Evolutionary conservation across 2,797 vertebrate genomes (phyloP), one percentile per base, ranked within the genome.

Genomic region (Argya squamiceps): DNA sequence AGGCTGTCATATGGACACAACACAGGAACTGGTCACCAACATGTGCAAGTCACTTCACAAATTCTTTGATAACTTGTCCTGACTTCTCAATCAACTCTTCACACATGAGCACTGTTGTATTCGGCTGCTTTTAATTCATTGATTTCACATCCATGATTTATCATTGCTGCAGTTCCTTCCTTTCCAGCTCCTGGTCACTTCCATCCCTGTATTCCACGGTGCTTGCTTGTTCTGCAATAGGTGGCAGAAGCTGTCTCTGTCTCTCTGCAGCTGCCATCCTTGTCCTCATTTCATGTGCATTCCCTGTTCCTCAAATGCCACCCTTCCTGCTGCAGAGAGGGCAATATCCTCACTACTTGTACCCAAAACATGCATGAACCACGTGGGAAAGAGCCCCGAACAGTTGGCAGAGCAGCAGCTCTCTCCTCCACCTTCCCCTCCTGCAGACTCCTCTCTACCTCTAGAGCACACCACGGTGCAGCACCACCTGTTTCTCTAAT

Each of bases 361-460:
- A 55, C 3, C 20, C 23, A 65, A 65, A 84, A 50, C 1, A 43
- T 1, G 15, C 19, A 20, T 3, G 39, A 36, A 23, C 1, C 15
- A 11, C 30, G 17, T 1, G 9, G 55, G 12, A 20, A 39, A 46
- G 58, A 46, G 0, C 3, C 29, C 19, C 0, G 0, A 43, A 3
- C 12, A 10, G 13, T 1, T 44, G 29, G 4, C 63, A 65, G 17
- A 49, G 34, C 0, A 30, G 39, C 1, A 55, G 15, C 18, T 79
- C 32, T 47, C 60, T 43, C 60, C 19, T 63, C 59, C 41, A 39
- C 17, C 24, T 16, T 36, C 14, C 15, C 19, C 13, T n/a, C 6
- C 46, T 30, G 22, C 16, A 83, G 27, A 8, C 36, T 60, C 22
- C 30, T 8, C 27, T 16, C 53, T 50, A 36, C 39, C 36, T 18